These are phyloP conservation scores for Colaptes auratus DNA, from an alignment of 2,113 vertebrate species.

Conservation along the genomic window DNA sequence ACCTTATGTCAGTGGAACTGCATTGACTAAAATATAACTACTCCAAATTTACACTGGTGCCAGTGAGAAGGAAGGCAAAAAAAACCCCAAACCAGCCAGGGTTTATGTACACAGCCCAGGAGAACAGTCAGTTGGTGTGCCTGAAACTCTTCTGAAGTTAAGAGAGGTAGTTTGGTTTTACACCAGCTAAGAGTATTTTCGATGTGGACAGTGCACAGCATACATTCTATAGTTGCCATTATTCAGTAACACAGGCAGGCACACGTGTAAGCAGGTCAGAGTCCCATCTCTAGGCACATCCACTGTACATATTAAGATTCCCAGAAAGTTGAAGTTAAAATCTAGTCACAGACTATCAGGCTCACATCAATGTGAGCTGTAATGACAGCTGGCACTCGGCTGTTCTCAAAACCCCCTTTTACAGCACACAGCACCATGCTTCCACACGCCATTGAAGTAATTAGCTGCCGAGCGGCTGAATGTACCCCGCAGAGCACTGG, in stretches of 20 bases:
- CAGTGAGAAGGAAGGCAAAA: background rate
- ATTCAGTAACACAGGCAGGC: background rate
- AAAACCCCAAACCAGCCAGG: background rate
- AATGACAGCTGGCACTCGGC: conserved; percentile 94
- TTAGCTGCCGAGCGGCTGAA: conserved; percentile 96
- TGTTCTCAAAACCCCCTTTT: conserved; percentile 88
- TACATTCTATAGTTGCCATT: background rate
- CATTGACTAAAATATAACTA: background rate
- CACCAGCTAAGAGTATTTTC: background rate
- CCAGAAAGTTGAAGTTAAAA: background rate
- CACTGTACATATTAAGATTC: background rate
- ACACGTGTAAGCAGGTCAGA: background rate
- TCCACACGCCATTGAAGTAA: conserved; percentile 95
- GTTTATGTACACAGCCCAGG: background rate
- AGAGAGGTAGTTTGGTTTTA: background rate
- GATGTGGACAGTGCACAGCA: background rate
- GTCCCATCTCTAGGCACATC: background rate
- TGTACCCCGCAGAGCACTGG: conserved; percentile 91
- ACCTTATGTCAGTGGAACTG: background rate
- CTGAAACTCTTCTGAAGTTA: background rate
- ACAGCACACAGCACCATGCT: conserved; percentile 86
- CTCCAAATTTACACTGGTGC: background rate
- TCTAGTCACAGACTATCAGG: conserved; percentile 77
- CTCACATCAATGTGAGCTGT: conserved; percentile 79
- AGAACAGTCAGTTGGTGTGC: background rate